These are phyloP conservation scores for Oreotrochilus melanogaster DNA, from an alignment of 2,113 vertebrate genomes.

Conservation along the genomic window DNA sequence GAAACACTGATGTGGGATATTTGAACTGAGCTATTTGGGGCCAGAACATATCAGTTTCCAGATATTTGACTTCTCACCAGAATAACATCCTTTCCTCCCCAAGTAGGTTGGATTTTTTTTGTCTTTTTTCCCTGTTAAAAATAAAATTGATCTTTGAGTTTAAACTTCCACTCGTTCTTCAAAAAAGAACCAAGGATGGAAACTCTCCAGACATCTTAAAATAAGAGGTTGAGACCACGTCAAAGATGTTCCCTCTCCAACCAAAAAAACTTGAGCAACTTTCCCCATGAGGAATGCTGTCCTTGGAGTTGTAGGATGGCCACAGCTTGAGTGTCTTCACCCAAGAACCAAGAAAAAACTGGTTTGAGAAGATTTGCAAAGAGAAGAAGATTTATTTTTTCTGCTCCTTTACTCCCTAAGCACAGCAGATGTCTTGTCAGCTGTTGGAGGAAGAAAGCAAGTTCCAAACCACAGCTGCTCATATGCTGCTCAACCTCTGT, in stretches of 20 bases:
- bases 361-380: not conserved
- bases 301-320: not conserved
- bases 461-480: conserved; percentile 18
- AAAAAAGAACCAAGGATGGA: not conserved
- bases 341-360: not conserved
- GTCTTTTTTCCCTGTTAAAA: not conserved
- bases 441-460: not conserved
- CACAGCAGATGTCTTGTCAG: conserved; percentile 15
- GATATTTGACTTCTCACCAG: not conserved
- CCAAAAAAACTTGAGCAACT: not conserved
- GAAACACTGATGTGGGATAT: not conserved
- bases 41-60: rapidly evolving
- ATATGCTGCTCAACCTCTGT: not conserved
- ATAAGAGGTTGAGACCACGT: not conserved
- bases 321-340: not conserved
- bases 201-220: not conserved
- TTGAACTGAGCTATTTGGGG: not conserved
- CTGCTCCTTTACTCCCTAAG: not conserved
- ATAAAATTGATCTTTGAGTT: not conserved
- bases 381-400: not conserved
- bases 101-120: rapidly evolving
- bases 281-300: not conserved
- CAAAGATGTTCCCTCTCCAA: conserved; percentile 30
- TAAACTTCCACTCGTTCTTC: not conserved
- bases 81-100: not conserved